These are phyloP conservation scores for Chlorops oryzae DNA, from an alignment of 1,140 invertebrate species.

Conservation along the genomic window DNA sequence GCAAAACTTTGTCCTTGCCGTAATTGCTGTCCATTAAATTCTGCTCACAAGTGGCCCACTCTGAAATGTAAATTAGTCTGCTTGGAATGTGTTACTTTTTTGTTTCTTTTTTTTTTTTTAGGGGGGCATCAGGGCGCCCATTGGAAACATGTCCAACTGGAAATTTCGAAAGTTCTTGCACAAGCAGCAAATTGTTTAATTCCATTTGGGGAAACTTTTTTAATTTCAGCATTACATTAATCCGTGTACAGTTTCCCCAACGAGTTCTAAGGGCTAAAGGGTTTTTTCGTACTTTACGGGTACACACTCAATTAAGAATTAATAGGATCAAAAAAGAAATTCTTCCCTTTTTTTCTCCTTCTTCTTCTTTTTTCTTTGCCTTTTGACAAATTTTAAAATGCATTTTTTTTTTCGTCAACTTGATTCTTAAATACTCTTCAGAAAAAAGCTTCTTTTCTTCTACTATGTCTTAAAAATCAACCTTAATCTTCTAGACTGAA, in stretches of 20 bases:
- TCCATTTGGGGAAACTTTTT: conserved; percentile 22
- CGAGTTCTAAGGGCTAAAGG: no score
- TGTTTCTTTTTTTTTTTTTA: no score
- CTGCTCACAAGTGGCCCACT: no score
- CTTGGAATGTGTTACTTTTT: no score
- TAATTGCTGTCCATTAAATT: no score
- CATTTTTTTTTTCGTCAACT: conserved; percentile 5
- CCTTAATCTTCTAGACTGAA: no score
- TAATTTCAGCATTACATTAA: no score
- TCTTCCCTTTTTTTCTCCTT: neutral
- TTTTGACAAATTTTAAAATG: conserved; percentile 32
- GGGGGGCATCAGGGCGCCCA: no score
- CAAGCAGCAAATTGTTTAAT: conserved; percentile 37
- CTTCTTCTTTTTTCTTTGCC: conserved; percentile 33
- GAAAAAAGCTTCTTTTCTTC: neutral
- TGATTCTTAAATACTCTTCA: neutral
- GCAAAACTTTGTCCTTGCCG: no score
- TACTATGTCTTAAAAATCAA: neutral
- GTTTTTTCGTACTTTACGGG: conserved; percentile 12
- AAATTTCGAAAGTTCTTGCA: conserved; percentile 10
- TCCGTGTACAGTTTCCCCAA: no score
- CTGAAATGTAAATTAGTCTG: no score
- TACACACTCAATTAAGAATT: conserved; percentile 46
- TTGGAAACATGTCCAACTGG: no score
- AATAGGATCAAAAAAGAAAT: conserved; percentile 16